Percentiles rank a stretch among this genome's conserved stretches.
Evolutionary conservation across 1,140 invertebrate species (phyloP).

Genomic region (Apis laboriosa): DNA sequence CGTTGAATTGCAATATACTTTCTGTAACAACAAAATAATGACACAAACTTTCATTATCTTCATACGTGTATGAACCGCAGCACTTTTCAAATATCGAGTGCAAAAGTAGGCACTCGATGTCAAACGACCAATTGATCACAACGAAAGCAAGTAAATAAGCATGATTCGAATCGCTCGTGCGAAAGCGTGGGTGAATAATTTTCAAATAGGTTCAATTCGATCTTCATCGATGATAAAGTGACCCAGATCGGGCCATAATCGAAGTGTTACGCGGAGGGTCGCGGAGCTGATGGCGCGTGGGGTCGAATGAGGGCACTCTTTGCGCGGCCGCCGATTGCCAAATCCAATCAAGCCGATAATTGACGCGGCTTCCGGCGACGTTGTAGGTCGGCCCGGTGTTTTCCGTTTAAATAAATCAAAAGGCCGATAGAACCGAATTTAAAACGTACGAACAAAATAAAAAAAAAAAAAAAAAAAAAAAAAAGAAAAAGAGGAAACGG

Average conservation of each 20-base stretch:
- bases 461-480: background rate
- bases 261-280: background rate
- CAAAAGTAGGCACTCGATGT: too few relatives aligned
- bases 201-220: background rate
- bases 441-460: constrained; percentile 10
- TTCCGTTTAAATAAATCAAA: constrained; percentile 48
- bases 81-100: too few relatives aligned
- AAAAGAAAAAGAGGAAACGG: background rate
- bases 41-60: too few relatives aligned
- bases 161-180: background rate
- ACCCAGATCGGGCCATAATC: constrained; percentile 22
- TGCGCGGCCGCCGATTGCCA: constrained; percentile 10
- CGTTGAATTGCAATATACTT: too few relatives aligned
- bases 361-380: constrained; percentile 23
- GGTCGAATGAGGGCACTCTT: background rate
- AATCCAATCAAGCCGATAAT: constrained; percentile 49
- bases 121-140: background rate
- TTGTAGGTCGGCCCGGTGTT: constrained; percentile 4
- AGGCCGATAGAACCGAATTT: constrained; percentile 12
- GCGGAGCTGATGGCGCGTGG: background rate
- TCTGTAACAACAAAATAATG: too few relatives aligned
- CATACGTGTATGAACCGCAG: too few relatives aligned
- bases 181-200: background rate
- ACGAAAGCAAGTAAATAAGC: background rate
- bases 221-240: background rate